phyloP scores from a whole-genome alignment of 2,888 invertebrate genomes.

The Orthonychiurus folsomi region DNA sequence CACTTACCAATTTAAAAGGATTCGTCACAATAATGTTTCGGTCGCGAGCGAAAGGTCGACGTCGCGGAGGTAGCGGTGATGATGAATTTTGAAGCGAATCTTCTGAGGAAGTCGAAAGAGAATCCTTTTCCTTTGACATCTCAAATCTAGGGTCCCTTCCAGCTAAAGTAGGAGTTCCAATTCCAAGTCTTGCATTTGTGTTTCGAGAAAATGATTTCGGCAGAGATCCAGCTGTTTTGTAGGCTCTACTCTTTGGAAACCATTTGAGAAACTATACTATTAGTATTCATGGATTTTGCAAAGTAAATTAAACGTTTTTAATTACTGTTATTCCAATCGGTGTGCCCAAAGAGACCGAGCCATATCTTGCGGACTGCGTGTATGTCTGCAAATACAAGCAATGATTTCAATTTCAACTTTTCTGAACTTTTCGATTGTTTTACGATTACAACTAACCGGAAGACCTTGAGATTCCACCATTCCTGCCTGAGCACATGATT shows the following conservation, averaged over 20 bases:
- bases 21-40: neutral
- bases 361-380: neutral
- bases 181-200: neutral
- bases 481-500: neutral
- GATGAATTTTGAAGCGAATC: too few species aligned
- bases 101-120: too few species aligned
- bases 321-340: neutral
- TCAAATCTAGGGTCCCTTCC: too few species aligned
- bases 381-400: neutral
- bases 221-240: neutral
- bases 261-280: neutral
- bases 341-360: neutral
- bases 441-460: too few species aligned
- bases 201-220: neutral
- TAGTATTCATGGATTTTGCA: neutral
- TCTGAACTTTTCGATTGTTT: neutral
- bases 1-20: neutral
- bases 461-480: neutral
- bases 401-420: neutral
- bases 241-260: neutral
- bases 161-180: too few species aligned
- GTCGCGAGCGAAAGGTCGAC: too few species aligned
- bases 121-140: too few species aligned
- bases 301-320: neutral
- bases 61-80: too few species aligned